Conservation (phyloP, 2,113 vertebrate species). For the Murina feae region DNA sequence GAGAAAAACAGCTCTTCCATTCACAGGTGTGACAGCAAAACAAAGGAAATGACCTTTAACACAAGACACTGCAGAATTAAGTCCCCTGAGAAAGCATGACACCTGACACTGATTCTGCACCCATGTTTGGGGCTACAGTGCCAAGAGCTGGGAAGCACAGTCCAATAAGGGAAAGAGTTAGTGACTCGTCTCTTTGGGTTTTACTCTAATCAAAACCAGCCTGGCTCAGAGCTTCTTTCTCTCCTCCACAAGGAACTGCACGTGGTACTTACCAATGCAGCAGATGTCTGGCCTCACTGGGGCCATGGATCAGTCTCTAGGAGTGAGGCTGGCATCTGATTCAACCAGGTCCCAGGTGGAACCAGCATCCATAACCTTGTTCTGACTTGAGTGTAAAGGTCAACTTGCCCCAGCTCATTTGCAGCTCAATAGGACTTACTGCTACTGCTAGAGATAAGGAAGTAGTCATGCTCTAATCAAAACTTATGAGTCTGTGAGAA, state of each 20-base stretch:
- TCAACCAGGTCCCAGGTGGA: not conserved
- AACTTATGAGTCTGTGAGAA: too few relatives aligned
- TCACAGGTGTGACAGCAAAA: not conserved
- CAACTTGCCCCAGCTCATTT: too few relatives aligned
- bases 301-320: not conserved
- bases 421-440: too few relatives aligned
- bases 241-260: not conserved
- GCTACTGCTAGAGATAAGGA: too few relatives aligned
- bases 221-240: not conserved
- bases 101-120: not conserved
- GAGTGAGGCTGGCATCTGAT: not conserved
- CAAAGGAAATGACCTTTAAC: not conserved
- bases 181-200: not conserved
- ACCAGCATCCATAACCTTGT: not conserved
- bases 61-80: not conserved
- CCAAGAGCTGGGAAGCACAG: too few relatives aligned
- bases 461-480: too few relatives aligned
- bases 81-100: not conserved
- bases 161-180: not conserved
- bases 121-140: fast-evolving
- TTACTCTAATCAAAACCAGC: not conserved
- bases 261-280: not conserved
- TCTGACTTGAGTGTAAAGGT: not conserved
- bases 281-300: not conserved
- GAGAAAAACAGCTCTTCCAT: not conserved